Base-by-base conservation (phyloP, 2,113 vertebrate species). In the Microcebus jonahi region DNA sequence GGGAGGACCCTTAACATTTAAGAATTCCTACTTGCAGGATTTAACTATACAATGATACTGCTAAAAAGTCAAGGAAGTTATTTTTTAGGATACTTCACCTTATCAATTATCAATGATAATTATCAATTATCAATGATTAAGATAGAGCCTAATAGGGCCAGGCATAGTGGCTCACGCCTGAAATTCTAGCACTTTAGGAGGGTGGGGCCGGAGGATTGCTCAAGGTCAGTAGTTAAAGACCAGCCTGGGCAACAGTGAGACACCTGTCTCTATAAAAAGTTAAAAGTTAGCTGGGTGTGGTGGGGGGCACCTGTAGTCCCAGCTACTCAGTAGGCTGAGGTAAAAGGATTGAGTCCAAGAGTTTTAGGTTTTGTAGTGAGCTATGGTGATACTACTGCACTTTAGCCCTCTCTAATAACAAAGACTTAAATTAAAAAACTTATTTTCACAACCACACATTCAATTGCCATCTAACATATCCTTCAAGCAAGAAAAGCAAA, bases 381-480 rank as follows among this genome's bases (percentile, higher is more conserved):
- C 55, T 57, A 8, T 57, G 55, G 55, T 57, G 55, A 63, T 12
- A 25, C 27, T 25, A 27, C 59, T 27, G 25, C 25, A 63, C 61
- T 63, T 63, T 63, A 63, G 61, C 10, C 61, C 25, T 77, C 73
- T 25, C 20, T 53, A 92, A 90, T 0, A 79, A 57, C 15, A 90
- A 86, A 94, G 59, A 88, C 48, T 85, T 76, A 92, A 67, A 87
- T 91, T 81, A 39, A 87, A 71, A 91, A 76, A 84, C 13, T 70
- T 86, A 68, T 34, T 61, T 90, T 23, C 45, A 93, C 93, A 96
- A 85, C 9, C 21, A 80, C 21, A 80, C 63, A 92, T 18, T 88
- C 14, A 87, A 15, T 1, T 31, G 57, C 23, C 50, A 80, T 27
- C 39, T 88, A 42, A 94, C 82, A 83, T 39, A 81, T 42, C 20